phyloP scores from a whole-genome alignment of 2,113 vertebrate genomes.

The Phylloscopus whistleri region DNA sequence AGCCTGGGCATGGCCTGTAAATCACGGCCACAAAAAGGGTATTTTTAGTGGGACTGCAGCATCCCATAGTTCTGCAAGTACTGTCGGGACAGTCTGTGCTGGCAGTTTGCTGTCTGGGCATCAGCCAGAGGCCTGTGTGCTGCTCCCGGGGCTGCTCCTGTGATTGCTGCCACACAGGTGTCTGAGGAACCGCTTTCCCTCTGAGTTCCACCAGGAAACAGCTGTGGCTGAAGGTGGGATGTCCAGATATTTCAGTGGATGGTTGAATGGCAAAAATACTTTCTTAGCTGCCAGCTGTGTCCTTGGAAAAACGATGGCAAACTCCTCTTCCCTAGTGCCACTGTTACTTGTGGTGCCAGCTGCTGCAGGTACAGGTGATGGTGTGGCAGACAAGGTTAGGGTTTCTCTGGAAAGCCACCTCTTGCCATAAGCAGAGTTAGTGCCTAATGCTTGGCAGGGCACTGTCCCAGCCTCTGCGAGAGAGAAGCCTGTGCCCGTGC shows the following conservation, averaged over 20 bases:
- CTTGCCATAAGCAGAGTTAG: background rate
- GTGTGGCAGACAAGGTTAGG: background rate
- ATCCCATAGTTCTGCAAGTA: accelerated
- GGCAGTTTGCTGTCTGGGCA: background rate
- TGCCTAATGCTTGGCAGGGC: accelerated
- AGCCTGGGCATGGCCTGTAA: accelerated
- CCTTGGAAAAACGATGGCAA: background rate
- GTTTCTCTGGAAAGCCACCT: accelerated
- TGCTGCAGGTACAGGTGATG: background rate
- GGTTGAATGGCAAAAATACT: background rate
- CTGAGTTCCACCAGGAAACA: background rate
- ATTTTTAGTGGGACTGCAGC: accelerated
- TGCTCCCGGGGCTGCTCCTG: background rate
- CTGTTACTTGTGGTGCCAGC: background rate
- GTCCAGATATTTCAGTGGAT: background rate
- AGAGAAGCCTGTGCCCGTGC: accelerated
- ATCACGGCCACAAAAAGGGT: accelerated
- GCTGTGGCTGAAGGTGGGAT: background rate
- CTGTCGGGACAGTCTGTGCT: background rate
- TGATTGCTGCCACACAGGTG: background rate
- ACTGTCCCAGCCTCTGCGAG: accelerated
- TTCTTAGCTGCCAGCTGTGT: background rate
- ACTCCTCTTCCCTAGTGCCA: background rate
- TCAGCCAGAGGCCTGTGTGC: background rate
- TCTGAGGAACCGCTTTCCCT: background rate